Percentiles rank a stretch among this genome's conserved stretches.
These are phyloP conservation scores for Tenthredo amoena DNA, from an alignment of 2,888 invertebrate genomes.

Conservation along the genomic window DNA sequence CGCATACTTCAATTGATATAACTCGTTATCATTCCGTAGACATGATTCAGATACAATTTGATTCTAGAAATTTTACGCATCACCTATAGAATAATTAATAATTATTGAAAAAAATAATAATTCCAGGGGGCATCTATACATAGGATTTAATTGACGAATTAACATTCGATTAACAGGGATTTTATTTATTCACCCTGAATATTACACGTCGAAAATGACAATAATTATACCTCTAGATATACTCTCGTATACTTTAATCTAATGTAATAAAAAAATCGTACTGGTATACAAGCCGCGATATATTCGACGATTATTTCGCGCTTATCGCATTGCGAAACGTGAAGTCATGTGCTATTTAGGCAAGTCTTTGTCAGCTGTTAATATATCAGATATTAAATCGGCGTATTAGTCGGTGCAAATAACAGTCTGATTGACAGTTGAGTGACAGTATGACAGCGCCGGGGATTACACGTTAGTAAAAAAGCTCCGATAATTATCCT, in stretches of 20 bases:
- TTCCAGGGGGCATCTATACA: background rate
- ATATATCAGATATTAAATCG: conserved; percentile 15
- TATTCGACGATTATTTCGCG: background rate
- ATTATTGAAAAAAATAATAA: background rate
- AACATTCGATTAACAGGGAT: background rate
- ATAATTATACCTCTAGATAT: background rate
- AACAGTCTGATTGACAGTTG: conserved; percentile 34
- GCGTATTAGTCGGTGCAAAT: background rate
- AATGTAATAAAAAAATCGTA: background rate
- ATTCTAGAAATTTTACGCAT: too few relatives aligned
- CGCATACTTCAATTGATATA: too few relatives aligned
- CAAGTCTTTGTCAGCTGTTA: background rate
- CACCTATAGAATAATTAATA: too few relatives aligned
- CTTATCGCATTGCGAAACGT: background rate
- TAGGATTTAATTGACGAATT: background rate
- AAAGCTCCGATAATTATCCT: background rate
- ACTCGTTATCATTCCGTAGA: too few relatives aligned
- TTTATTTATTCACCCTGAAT: background rate
- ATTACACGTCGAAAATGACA: background rate
- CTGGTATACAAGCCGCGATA: background rate
- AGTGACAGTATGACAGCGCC: conserved; percentile 30
- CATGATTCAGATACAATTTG: too few relatives aligned
- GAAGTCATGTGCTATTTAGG: conserved; percentile 11
- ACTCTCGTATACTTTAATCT: background rate
- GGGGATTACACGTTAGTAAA: background rate